Evolutionary conservation across 2,888 invertebrate species (phyloP), one percentile per base, ranked within the genome.

Genomic region (Deilephila porcellus): DNA sequence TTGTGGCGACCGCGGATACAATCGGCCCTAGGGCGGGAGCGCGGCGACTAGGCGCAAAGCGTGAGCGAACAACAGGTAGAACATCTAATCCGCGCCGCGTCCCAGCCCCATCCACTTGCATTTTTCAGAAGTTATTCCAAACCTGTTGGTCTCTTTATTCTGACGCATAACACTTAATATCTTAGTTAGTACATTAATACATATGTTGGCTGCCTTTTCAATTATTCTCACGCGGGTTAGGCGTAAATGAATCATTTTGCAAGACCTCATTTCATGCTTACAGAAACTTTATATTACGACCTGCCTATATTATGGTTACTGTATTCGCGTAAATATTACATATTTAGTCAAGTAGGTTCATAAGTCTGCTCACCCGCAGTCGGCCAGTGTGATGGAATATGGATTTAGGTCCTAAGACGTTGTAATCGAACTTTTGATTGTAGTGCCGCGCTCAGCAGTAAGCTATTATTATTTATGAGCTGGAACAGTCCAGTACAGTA

Each of bases 161-260:
- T 14, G 45, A 11, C 1, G 25, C 2, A 8, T 2, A 52, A 52
- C 45, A 6, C 60, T 74, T 71, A 72, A 74, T 20, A 64, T 71
- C 62, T 71, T 17, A 62, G 70, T 72, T 70, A 75, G 64, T 76
- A 73, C 73, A 74, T 56, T 74, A 62, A 76, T 70, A 64, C 71
- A 76, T n/a, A n/a, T 67, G 67, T 37, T 63, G 25, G 60, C 71
- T 60, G 19, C 60, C 70, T 73, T 67, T 53, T 77, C 32, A 79
- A 80, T 75, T 74, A 78, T 76, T 78, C 74, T 74, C 32, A 14
- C 45, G n/a, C 71, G 29, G 73, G 60, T 64, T 73, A 32, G 53
- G 32, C 73, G 20, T 59, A 59, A 74, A 74, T 75, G 37, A 74
- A 64, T 60, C 52, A 70, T 53, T 71, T 52, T 70, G 34, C 60